Conservation (phyloP, 2,888 invertebrate species). For the Hemistola chrysoprasaria region DNA sequence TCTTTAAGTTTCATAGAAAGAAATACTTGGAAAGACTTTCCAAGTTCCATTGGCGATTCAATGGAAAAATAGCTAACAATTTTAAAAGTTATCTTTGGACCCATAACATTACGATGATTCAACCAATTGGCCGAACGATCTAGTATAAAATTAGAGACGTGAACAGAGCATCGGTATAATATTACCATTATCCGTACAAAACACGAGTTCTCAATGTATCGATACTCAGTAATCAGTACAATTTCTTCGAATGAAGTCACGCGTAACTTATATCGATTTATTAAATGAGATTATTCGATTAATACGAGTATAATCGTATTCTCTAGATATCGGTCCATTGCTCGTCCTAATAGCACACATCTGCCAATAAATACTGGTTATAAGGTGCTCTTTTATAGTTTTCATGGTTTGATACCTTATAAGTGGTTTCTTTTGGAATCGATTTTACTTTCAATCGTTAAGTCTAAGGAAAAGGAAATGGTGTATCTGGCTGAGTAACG, state of each 20-base stretch:
- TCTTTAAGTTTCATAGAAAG: too few relatives aligned
- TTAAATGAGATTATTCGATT: conserved; percentile 31
- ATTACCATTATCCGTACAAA: background rate
- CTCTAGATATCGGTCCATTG: conserved; percentile 22
- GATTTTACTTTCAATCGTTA: conserved; percentile 4
- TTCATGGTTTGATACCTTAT: conserved; percentile 2
- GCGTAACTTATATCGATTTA: conserved; percentile 26
- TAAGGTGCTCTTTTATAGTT: conserved; percentile 6
- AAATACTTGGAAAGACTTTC: too few relatives aligned
- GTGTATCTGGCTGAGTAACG: too few relatives aligned
- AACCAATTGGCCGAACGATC: too few relatives aligned
- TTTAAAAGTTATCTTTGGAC: too few relatives aligned
- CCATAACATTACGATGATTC: too few relatives aligned
- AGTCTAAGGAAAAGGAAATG: too few relatives aligned
- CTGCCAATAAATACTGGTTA: conserved; percentile 3
- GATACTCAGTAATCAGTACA: conserved; percentile 8
- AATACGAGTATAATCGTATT: conserved; percentile 26
- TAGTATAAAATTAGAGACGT: too few relatives aligned
- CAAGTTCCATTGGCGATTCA: too few relatives aligned
- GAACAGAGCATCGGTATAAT: too few relatives aligned
- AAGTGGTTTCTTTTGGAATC: background rate
- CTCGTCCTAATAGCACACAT: conserved; percentile 2
- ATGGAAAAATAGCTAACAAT: too few relatives aligned
- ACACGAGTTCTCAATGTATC: conserved; percentile 12
- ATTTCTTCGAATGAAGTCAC: conserved; percentile 16